phyloP scores from a whole-genome alignment of 2,888 invertebrate species.

The Cheilosia urbana region DNA sequence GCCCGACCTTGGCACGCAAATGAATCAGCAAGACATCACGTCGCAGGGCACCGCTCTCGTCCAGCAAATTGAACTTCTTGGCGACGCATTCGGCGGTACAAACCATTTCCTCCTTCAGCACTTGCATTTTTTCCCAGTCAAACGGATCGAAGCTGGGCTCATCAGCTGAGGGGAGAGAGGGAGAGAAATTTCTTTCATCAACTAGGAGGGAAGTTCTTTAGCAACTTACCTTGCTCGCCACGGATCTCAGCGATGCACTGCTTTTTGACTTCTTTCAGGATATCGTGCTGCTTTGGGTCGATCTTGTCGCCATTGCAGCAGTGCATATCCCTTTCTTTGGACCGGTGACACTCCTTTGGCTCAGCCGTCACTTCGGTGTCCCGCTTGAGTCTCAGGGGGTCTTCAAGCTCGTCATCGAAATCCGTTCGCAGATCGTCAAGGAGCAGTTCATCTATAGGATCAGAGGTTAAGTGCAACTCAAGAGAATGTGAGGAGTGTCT shows the following conservation, averaged over 20 bases:
- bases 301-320: conserved; percentile 77
- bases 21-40: conserved; percentile 74
- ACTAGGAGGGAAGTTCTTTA: not conserved
- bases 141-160: conserved; percentile 77
- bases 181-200: not conserved
- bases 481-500: conserved; percentile 24
- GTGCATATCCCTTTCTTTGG: conserved; percentile 59
- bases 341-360: conserved; percentile 62
- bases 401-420: conserved; percentile 65
- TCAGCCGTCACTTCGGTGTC: conserved; percentile 56
- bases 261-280: conserved; percentile 68
- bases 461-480: not conserved
- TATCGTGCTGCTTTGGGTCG: conserved; percentile 69
- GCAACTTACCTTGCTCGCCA: conserved; percentile 71
- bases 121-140: conserved; percentile 76
- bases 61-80: conserved; percentile 74
- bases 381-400: conserved; percentile 61
- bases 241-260: conserved; percentile 75
- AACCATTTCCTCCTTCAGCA: conserved; percentile 76
- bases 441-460: conserved; percentile 77
- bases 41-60: conserved; percentile 76
- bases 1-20: conserved; percentile 69
- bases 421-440: conserved; percentile 75
- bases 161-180: conserved; percentile 36
- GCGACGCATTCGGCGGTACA: conserved; percentile 78